Base-by-base conservation (phyloP, 2,113 vertebrate genomes). In the Glaucidium brasilianum region DNA sequence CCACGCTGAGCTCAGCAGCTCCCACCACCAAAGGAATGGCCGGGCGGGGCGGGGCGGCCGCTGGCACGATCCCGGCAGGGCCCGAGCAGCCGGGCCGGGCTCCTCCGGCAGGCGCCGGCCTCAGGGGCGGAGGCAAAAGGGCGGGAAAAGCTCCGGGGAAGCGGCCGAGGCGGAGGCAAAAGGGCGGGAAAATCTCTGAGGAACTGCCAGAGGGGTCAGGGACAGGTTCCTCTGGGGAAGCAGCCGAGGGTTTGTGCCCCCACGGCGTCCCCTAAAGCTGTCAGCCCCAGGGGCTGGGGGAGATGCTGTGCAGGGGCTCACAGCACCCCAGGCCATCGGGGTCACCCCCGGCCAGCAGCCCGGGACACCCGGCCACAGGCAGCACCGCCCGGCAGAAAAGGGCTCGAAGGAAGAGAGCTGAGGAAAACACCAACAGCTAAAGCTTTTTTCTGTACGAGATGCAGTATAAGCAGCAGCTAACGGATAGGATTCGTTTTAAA, bases 271-370 rank as follows among this genome's bases (percentile, higher is more conserved):
- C 60, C 59, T 22, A 34, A 43, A 72, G 47, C 59, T 64, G 22
- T 15, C 73, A 66, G 29, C 59, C n/a, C 82, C 45, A 60, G 67
- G 34, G 30, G 32, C 14, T 19, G 34, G 17, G 43, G 62, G n/a
- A 68, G 39, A 34, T 13, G 83, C 14, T 56, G 35, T 25, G 29
- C 45, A 37, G 49, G 50, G 43, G 19, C 5, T 5, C 25, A 10
- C 35, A 30, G 53, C 58, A 73, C 12, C 49, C 16, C 39, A 39
- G 39, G 39, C 39, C 41, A 41, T 16, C 7, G 12, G 22, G 16
- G 5, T 25, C 8, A 3, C 17, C 14, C 34, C 8, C 29, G 5
- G 8, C n/a, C 55, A 59, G 49, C 0, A 0, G 10, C n/a, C 20
- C 8, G 4, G 15, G 23, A 77, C 60, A 52, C 19, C 27, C 23